Percentiles rank a stretch among this genome's conserved stretches.
Conservation (phyloP, 2,797 vertebrate species). For the Iguana delicatissima region DNA sequence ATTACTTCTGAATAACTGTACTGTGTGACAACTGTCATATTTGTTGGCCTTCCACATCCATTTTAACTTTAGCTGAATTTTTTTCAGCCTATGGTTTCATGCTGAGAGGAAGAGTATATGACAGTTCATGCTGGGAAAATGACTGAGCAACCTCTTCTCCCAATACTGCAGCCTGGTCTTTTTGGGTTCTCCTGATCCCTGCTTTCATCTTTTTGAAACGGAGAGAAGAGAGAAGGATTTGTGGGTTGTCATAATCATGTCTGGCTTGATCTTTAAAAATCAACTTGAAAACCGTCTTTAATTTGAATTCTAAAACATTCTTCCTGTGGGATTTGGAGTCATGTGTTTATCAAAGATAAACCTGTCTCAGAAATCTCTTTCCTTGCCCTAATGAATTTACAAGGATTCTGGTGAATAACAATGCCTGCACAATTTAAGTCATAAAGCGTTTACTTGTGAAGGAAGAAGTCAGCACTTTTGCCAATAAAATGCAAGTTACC, state of each 20-base stretch:
- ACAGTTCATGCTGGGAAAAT: background rate
- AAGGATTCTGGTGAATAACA: background rate
- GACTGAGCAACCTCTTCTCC: background rate
- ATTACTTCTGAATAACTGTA: background rate
- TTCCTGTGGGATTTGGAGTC: background rate
- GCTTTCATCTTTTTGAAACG: background rate
- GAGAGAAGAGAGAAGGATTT: background rate
- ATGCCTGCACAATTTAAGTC: background rate
- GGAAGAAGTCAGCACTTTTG: background rate
- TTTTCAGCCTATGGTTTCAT: background rate
- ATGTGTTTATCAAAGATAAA: background rate
- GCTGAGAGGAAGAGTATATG: too few relatives aligned
- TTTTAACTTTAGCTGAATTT: background rate
- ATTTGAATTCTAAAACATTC: background rate
- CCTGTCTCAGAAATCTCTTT: background rate
- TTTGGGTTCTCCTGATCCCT: background rate
- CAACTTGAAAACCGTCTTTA: background rate
- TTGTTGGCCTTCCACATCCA: background rate
- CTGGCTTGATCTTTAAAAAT: background rate
- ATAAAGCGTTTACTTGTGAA: background rate
- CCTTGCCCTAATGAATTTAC: background rate
- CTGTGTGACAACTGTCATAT: background rate
- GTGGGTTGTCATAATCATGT: background rate
- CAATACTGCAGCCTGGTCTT: background rate
- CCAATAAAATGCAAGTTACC: background rate